Base-by-base conservation (phyloP, 2,797 vertebrate species). In the Onychomys leucogaster region DNA sequence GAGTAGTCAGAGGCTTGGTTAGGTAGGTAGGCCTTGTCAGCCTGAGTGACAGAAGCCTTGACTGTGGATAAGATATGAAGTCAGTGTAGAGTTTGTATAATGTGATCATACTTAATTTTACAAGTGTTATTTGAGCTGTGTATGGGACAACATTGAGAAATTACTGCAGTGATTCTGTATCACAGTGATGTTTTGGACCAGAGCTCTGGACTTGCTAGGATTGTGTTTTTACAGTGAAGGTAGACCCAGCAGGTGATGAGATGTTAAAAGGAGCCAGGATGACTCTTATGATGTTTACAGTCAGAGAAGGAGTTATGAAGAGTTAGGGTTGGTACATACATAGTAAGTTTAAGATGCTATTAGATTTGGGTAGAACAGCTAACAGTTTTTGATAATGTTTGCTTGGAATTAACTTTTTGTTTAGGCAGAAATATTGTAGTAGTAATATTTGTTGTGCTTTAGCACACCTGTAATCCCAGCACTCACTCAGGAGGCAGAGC, bases 101-200 rank as follows among this genome's bases (percentile, higher is more conserved):
- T 94, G 57, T 67, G 41, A 90, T 80, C 37, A 76, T 61, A 57
- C 43, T 93, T 91, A 52, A 46, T 90, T 87, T 61, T 41, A 82
- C 80, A 92, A 57, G 49, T 29, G 13, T 88, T 90, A 17, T 4
- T 89, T 91, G 13, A 43, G 21, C 65, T 61, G 29, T 34, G 1
- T 84, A 27, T 65, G 7, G 67, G 67, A 2, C 52, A 61, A 25
- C 43, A 37, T n/a, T 88, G 67, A 71, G 67, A 52, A 81, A 88
- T 76, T 46, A 23, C 57, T 87, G 23, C 5, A 82, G 23, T 94
- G 65, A 90, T 90, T 97, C 37, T 82, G 23, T 11, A 82, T 91
- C 37, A 17, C 80, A 37, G 23, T 89, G 43, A 49, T 86, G 27
- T 37, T 91, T 3, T 93, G 11, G n/a, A 32, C 17, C 49, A 81